Evolutionary conservation across 2,113 vertebrate genomes (phyloP).

Genomic region (Coptodon bakossiorum): DNA sequence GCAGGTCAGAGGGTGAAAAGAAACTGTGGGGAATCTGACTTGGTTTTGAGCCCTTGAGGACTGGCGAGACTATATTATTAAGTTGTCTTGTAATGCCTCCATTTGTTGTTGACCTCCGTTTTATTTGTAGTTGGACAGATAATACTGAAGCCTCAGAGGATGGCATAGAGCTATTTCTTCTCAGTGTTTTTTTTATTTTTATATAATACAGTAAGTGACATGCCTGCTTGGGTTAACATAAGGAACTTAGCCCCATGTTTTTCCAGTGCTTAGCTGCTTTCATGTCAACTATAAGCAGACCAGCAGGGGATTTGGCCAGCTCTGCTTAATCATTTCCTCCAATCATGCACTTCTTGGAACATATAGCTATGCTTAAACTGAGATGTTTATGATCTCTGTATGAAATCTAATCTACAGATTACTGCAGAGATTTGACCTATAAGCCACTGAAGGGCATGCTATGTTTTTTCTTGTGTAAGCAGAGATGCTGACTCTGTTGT

Average conservation of each 20-base stretch:
- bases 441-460: neutral
- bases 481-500: neutral
- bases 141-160: conserved; percentile 13
- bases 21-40: conserved; percentile 2
- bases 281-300: conserved; percentile 33
- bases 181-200: neutral
- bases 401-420: conserved; percentile 19
- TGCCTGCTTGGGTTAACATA: conserved; percentile 36
- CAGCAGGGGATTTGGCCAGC: conserved; percentile 18
- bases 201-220: conserved; percentile 21
- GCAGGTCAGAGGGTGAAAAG: neutral
- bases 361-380: conserved; percentile 11
- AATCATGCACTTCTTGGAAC: conserved; percentile 21
- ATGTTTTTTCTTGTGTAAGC: neutral
- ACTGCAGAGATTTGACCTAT: conserved; percentile 1
- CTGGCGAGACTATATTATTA: neutral
- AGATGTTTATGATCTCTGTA: conserved; percentile 18
- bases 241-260: conserved; percentile 37
- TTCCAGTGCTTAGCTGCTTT: conserved; percentile 31
- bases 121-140: neutral
- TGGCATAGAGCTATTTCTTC: conserved; percentile 2
- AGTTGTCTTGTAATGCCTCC: neutral
- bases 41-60: neutral
- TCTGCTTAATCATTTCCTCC: conserved; percentile 35
- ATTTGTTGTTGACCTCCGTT: neutral